Evolutionary conservation across 2,888 invertebrate species (phyloP).

Genomic region (Epistrophe eligans): DNA sequence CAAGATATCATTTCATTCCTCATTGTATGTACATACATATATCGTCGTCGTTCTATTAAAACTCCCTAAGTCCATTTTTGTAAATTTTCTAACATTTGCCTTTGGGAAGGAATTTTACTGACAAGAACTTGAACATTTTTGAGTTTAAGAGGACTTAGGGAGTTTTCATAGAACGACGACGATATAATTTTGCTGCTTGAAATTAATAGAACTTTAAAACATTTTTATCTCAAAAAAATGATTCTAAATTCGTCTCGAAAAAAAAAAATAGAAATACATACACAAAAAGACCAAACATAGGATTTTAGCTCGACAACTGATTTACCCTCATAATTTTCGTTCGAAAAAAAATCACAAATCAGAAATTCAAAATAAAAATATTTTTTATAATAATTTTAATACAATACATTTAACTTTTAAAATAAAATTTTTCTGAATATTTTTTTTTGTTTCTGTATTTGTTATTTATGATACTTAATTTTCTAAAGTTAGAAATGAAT

Average conservation of each 20-base stretch:
- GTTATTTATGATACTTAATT: conserved; percentile 46
- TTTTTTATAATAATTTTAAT: background rate
- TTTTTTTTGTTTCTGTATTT: conserved; percentile 13
- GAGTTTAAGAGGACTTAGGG: too few species aligned
- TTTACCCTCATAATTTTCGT: background rate
- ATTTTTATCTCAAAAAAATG: conserved; percentile 48
- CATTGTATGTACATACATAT: too few species aligned
- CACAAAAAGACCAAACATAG: background rate
- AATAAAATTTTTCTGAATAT: conserved; percentile 1
- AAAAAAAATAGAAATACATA: background rate
- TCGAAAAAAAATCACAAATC: background rate
- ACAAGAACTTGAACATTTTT: too few species aligned
- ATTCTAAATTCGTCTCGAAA: conserved; percentile 45
- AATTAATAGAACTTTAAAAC: conserved; percentile 31
- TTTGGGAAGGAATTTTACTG: too few species aligned
- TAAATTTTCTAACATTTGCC: too few species aligned
- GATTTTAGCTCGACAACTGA: background rate
- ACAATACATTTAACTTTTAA: background rate
- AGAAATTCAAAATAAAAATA: conserved; percentile 11
- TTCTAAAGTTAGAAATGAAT: conserved; percentile 55
- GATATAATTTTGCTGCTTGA: background rate
- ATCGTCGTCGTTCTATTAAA: too few species aligned
- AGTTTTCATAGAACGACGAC: too few species aligned
- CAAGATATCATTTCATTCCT: too few species aligned
- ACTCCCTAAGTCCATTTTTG: too few species aligned